Conservation (phyloP, 2,888 invertebrate genomes). For the Disparrhopalites patrizii region DNA sequence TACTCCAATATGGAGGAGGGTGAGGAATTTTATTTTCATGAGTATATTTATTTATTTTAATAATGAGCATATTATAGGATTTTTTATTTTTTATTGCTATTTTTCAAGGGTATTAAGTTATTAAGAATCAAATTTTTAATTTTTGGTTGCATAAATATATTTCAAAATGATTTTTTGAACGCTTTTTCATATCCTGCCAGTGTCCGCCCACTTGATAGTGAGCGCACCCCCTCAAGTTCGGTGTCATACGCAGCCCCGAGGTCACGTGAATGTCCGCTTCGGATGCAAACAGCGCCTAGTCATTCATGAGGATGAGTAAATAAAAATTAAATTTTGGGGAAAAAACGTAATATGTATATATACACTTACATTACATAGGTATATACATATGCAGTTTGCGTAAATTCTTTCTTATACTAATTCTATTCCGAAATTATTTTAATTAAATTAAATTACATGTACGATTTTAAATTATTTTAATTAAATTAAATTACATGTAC, state of each 20-base stretch:
- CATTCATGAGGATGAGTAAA: conserved; percentile 37
- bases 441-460: too few species aligned
- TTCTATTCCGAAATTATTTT: not conserved
- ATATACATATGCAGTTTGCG: too few species aligned
- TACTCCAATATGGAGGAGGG: conserved; percentile 34
- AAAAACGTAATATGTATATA: not conserved
- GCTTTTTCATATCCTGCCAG: conserved; percentile 1
- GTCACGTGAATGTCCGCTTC: conserved; percentile 26
- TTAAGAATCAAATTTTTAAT: too few species aligned
- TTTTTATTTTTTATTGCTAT: too few species aligned
- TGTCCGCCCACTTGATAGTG: conserved; percentile 14
- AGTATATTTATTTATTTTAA: too few species aligned
- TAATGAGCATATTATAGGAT: too few species aligned
- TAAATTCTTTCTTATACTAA: too few species aligned
- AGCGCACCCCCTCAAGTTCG: conserved; percentile 26
- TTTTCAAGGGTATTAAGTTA: too few species aligned
- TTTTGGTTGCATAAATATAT: too few species aligned
- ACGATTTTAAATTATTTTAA: too few species aligned
- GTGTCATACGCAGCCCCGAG: conserved; percentile 38
- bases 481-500: too few species aligned
- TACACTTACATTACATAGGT: too few species aligned
- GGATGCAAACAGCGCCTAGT: conserved; percentile 35
- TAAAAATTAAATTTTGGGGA: not conserved
- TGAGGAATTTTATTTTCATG: conserved; percentile 7
- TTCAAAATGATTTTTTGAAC: not conserved